Evolutionary conservation across 2,113 vertebrate genomes (phyloP).

Genomic region (Sturnus vulgaris): DNA sequence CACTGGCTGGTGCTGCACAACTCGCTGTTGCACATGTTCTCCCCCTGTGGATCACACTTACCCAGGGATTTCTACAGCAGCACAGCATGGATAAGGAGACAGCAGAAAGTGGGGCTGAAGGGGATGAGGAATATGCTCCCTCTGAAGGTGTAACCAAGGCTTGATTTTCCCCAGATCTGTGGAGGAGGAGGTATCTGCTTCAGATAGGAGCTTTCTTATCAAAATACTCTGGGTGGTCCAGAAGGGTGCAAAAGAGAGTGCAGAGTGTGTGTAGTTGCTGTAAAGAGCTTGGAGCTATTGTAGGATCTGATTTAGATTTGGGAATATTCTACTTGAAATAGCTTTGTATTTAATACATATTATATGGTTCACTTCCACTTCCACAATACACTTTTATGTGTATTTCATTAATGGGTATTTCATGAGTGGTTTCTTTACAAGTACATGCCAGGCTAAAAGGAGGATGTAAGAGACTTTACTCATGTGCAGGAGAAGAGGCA

Average conservation of each 20-base stretch:
- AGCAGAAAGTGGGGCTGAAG: neutral
- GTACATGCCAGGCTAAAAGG: neutral
- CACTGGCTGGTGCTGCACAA: neutral
- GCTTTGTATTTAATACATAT: neutral
- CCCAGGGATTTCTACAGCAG: neutral
- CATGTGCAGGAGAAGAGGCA: neutral
- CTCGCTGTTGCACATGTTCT: neutral
- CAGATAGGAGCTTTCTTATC: neutral
- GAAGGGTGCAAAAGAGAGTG: neutral
- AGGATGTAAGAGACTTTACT: neutral
- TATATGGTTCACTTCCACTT: neutral
- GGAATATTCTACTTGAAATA: neutral
- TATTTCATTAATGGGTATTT: neutral
- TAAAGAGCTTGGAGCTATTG: neutral
- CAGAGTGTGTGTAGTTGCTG: neutral
- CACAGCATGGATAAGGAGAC: neutral
- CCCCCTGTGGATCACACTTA: neutral
- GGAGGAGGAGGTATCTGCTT: neutral
- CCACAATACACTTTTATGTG: too few relatives aligned
- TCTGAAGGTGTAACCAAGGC: neutral
- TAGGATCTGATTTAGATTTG: neutral
- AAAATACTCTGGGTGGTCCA: neutral
- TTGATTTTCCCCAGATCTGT: neutral
- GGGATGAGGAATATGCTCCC: neutral
- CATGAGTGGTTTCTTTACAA: neutral